Conservation (phyloP, 2,797 vertebrate genomes). For the Cichlasoma orientale region DNA sequence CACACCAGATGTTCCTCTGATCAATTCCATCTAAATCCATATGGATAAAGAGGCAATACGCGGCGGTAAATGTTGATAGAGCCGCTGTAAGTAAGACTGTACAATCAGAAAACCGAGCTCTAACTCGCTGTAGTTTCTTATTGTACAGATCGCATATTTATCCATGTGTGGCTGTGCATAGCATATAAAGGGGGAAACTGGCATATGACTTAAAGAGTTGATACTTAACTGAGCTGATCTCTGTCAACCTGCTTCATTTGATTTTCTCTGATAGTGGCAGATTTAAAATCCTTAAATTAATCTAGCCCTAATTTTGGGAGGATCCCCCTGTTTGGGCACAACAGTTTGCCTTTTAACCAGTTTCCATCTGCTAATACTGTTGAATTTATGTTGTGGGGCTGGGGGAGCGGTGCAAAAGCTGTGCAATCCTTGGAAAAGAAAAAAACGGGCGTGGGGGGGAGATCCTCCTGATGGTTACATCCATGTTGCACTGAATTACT, state of each 20-base stretch:
- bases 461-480: not conserved
- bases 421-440: not conserved
- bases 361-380: not conserved
- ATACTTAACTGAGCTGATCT: not conserved
- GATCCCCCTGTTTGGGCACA: not conserved
- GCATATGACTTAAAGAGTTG: conserved; percentile 13
- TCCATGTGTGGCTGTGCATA: conserved; percentile 9
- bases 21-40: conserved; percentile 22
- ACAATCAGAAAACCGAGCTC: conserved; percentile 15
- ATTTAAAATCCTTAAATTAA: not conserved
- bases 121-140: conserved; percentile 32
- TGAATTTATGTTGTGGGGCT: not conserved
- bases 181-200: not conserved
- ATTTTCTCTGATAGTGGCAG: not conserved
- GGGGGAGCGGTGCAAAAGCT: not conserved
- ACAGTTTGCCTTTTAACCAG: not conserved
- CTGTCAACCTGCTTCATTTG: not conserved
- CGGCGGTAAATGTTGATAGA: conserved; percentile 10
- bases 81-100: conserved; percentile 6
- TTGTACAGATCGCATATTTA: conserved; percentile 32
- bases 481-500: not conserved
- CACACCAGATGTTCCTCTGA: conserved; percentile 35
- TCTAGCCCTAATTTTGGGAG: not conserved
- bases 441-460: not conserved
- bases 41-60: conserved; percentile 12